Conservation (phyloP, 1,140 invertebrate species). For the Caenorhabditis tropicalis region DNA sequence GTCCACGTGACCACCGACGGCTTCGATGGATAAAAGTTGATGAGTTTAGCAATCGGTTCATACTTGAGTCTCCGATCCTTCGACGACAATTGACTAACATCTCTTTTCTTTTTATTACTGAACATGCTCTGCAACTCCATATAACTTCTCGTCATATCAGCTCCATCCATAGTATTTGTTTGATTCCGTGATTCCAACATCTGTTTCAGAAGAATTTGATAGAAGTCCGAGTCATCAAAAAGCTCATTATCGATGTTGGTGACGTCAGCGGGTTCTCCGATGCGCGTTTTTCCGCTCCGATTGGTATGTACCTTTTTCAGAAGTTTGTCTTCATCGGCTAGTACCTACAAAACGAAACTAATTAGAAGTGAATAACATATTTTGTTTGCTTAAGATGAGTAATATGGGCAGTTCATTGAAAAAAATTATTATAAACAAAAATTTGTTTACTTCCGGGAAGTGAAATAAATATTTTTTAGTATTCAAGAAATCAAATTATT, state of each 20-base stretch:
- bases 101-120: conserved; percentile 80
- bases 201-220: conserved; percentile 88
- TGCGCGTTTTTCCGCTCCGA: conserved; percentile 54
- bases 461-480: too few species aligned
- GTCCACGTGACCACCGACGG: conserved; percentile 65
- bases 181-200: conserved; percentile 84
- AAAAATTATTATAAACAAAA: too few species aligned
- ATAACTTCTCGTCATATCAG: conserved; percentile 78
- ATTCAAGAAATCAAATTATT: too few species aligned
- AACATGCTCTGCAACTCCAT: conserved; percentile 87
- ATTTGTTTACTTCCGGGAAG: too few species aligned
- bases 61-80: conserved; percentile 81
- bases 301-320: conserved; percentile 59
- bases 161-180: conserved; percentile 81
- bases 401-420: too few species aligned
- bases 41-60: conserved; percentile 85
- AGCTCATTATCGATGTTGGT: conserved; percentile 79
- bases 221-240: conserved; percentile 96
- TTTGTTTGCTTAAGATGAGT: neutral
- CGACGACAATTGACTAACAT: conserved; percentile 75
- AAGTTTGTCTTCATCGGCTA: conserved; percentile 59
- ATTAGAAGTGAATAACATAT: neutral
- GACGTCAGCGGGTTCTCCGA: conserved; percentile 38
- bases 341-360: conserved; percentile 50
- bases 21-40: conserved; percentile 79